Percentiles rank a stretch among this genome's conserved stretches.
Evolutionary conservation across 2,113 vertebrate species (phyloP).

Genomic region (mouse (Mus musculus)): GRCm39 chr16:96653501-96654000

Average conservation of each 20-base stretch:
- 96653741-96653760: fast-evolving
- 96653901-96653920: background rate
- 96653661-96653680: too few species aligned
- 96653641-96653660: background rate
- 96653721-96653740: fast-evolving
- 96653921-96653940: background rate
- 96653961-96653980: background rate
- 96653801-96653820: background rate
- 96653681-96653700: too few species aligned
- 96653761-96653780: background rate
- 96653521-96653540: too few species aligned
- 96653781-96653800: background rate
- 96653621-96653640: background rate
- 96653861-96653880: background rate
- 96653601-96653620: fast-evolving
- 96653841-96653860: too few species aligned
- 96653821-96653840: background rate
- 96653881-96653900: background rate
- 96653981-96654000: background rate
- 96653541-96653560: fast-evolving
- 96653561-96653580: background rate
- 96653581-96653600: background rate
- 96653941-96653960: background rate
- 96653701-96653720: background rate
- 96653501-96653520: background rate